Evolutionary conservation across 2,888 invertebrate genomes (phyloP).

Genomic region (Pachymerium ferrugineum): DNA sequence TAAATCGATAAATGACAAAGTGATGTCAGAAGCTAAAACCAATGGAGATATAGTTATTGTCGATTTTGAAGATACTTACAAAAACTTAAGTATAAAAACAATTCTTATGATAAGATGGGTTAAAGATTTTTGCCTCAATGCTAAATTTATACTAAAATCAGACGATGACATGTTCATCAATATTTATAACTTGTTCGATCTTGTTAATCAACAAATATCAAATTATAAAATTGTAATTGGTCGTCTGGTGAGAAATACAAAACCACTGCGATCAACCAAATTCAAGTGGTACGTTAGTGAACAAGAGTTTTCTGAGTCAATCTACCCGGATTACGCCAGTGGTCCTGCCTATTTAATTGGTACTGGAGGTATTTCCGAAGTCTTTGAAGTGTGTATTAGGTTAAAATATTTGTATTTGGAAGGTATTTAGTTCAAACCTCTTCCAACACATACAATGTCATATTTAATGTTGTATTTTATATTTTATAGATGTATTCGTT

Average conservation of each 20-base stretch:
- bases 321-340: too few species aligned
- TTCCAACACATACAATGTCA: too few species aligned
- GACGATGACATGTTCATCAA: conserved; percentile 88
- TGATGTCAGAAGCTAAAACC: background rate
- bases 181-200: conserved; percentile 60
- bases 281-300: background rate
- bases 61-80: background rate
- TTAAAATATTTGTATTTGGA: too few species aligned
- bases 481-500: background rate
- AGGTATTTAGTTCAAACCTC: too few species aligned
- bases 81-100: background rate
- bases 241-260: background rate
- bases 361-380: too few species aligned
- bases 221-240: background rate
- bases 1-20: background rate
- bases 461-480: background rate
- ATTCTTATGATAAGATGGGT: background rate
- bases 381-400: too few species aligned
- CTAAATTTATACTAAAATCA: conserved; percentile 71
- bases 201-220: background rate
- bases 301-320: background rate
- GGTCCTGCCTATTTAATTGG: too few species aligned
- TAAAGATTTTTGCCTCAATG: conserved; percentile 57
- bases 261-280: too few species aligned
- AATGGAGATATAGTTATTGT: background rate